Base-by-base conservation (phyloP, 2,113 vertebrate genomes). In the Chaenocephalus aceratus region DNA sequence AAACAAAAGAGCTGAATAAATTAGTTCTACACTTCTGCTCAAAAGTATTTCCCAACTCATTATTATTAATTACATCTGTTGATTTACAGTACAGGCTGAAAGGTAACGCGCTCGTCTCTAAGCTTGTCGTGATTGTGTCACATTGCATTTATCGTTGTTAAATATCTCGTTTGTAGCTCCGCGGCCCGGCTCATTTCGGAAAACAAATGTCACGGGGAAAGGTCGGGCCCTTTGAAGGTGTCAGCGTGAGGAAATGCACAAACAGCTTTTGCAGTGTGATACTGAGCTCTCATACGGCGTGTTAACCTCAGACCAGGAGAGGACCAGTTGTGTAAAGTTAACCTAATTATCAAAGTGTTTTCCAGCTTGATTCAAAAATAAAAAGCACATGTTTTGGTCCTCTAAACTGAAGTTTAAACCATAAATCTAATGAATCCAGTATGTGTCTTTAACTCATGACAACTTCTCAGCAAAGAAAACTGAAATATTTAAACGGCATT, bases 161-260 rank as follows among this genome's bases (percentile, higher is more conserved):
- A 87, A 86, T 30, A 77, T 84, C 86, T 92, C 53, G 59, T 88
- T 91, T 91, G 85, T 68, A 75, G 85, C 21, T 88, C 86, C 79
- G 82, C 62, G 23, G 72, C 65, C 16, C 4, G 62, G 77, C 77
- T 91, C 78, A 60, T 89, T 93, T 86, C 80, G 65, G 84, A 69
- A 89, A 90, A 82, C 89, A 87, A 91, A 85, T 77, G 86, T 86
- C 75, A 61, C 3, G 75, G 49, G 62, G 74, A 91, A 91, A 93
- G 88, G 90, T 93, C 90, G 77, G 73, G 63, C 77, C 76, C 88
- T 41, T 79, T 77, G 54, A 63, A 88, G 80, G 63, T 75, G 86
- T 86, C 83, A 70, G 84, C 57, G 0, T 34, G 5, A 46, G 57
- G 65, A 79, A 18, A 87, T 26, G 77, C 77, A 73, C 62, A 67